These are phyloP conservation scores for Coracias cyanogaster DNA, from an alignment of 2,797 vertebrate genomes.

Conservation along the genomic window DNA sequence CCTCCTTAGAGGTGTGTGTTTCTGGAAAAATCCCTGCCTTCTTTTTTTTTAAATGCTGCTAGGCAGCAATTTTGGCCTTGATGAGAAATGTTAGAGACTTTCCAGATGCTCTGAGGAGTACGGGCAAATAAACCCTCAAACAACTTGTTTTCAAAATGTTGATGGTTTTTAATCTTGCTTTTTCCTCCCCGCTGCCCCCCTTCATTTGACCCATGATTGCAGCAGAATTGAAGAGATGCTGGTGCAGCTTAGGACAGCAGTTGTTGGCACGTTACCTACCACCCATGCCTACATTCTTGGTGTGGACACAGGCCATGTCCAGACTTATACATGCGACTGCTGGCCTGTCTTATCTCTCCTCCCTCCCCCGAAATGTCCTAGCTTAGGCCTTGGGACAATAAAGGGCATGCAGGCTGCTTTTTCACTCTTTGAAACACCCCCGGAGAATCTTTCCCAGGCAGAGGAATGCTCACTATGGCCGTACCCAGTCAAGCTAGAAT, in stretches of 20 bases:
- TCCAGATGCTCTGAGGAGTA: background rate
- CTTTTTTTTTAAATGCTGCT: background rate
- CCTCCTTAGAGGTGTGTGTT: background rate
- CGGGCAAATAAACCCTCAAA: background rate
- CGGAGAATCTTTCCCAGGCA: constrained; percentile 57
- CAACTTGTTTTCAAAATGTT: background rate
- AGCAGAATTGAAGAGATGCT: background rate
- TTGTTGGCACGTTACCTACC: constrained; percentile 43
- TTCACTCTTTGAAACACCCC: constrained; percentile 71
- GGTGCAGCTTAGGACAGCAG: constrained; percentile 2
- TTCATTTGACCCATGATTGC: background rate
- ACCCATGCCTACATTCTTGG: constrained; percentile 34
- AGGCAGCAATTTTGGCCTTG: background rate
- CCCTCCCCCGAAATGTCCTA: constrained; percentile 64
- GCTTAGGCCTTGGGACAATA: constrained; percentile 52
- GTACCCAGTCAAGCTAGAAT: constrained; percentile 53
- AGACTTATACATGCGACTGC: background rate
- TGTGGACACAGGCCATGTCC: background rate
- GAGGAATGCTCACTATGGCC: constrained; percentile 67
- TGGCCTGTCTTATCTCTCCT: constrained; percentile 4
- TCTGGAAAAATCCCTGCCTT: background rate
- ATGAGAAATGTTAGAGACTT: background rate
- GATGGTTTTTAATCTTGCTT: background rate
- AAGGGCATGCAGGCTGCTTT: constrained; percentile 57
- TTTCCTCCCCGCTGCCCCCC: too few species aligned